A percentile compares a stretch with the other conserved stretches of the same genome.
phyloP scores from a whole-genome alignment of 2,797 vertebrate species.

The Mormyrops attenuatus region DNA sequence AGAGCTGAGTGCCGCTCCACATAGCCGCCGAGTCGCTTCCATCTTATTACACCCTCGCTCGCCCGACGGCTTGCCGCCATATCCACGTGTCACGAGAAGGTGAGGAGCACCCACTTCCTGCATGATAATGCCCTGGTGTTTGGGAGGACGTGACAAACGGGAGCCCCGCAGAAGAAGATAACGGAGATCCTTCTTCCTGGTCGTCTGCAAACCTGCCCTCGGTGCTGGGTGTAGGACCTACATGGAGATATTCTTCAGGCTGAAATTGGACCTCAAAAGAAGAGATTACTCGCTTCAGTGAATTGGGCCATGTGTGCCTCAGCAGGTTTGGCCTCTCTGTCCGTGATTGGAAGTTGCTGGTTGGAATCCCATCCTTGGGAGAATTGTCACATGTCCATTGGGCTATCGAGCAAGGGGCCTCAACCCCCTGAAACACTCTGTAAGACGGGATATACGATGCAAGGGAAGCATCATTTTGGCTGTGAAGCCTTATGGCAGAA shows the following conservation, averaged over 20 bases:
- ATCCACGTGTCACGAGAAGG: background rate
- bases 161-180: background rate
- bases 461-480: background rate
- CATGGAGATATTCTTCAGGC: background rate
- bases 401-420: background rate
- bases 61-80: background rate
- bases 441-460: background rate
- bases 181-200: background rate
- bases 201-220: background rate
- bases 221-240: background rate
- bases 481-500: background rate
- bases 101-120: background rate
- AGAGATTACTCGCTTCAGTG: background rate
- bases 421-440: background rate
- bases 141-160: background rate
- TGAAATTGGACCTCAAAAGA: background rate
- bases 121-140: background rate
- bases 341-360: background rate
- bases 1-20: background rate
- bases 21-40: background rate
- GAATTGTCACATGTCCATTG: background rate
- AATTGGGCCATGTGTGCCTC: background rate
- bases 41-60: background rate
- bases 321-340: background rate
- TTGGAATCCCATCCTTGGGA: background rate